phyloP scores from a whole-genome alignment of 2,888 invertebrate genomes.

The Charanyca ferruginea region DNA sequence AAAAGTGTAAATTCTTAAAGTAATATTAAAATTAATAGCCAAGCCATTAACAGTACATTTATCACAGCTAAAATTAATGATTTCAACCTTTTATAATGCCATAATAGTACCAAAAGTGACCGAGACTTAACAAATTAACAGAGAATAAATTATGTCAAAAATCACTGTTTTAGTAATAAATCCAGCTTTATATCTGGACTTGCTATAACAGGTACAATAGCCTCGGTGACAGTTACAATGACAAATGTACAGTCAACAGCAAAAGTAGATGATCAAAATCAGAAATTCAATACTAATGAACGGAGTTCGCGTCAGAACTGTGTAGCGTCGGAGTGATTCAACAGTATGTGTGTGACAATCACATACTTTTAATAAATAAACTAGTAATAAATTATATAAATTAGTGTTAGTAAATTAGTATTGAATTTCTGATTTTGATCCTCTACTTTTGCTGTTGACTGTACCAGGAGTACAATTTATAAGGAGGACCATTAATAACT shows the following conservation, averaged over 20 bases:
- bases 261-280: too few relatives aligned
- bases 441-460: too few relatives aligned
- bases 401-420: too few relatives aligned
- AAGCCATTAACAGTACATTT: slow-evolving; percentile 34
- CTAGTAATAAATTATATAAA: too few relatives aligned
- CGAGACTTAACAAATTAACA: slow-evolving; percentile 33
- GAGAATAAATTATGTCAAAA: slow-evolving; percentile 44
- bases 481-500: slow-evolving; percentile 51
- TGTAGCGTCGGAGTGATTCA: too few relatives aligned
- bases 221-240: slow-evolving; percentile 48
- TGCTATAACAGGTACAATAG: slow-evolving; percentile 41
- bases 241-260: too few relatives aligned
- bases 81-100: slow-evolving; percentile 10
- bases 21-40: slow-evolving; percentile 30
- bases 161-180: slow-evolving; percentile 36
- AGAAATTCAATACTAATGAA: too few relatives aligned
- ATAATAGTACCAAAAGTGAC: slow-evolving; percentile 7
- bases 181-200: slow-evolving; percentile 13
- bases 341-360: too few relatives aligned
- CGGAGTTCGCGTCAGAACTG: too few relatives aligned
- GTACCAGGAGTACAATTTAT: slow-evolving; percentile 31
- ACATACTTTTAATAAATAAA: too few relatives aligned
- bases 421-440: too few relatives aligned
- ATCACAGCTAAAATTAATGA: slow-evolving; percentile 33
- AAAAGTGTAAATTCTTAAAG: background rate